Conservation (phyloP, 2,888 invertebrate genomes). For the Chaetogeoica ovagalla region DNA sequence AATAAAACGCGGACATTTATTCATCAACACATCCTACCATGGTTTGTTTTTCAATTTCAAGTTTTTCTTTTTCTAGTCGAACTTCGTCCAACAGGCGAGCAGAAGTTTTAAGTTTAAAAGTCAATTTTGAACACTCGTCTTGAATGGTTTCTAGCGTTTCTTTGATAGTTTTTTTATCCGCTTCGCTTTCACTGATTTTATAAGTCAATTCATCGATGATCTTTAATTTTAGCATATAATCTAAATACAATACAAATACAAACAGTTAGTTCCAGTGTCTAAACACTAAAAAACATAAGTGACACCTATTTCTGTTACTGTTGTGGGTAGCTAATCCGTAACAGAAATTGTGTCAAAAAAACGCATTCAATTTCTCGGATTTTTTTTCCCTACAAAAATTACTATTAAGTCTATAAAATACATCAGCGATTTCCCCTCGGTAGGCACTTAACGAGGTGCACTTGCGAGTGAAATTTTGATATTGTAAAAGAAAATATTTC, state of each 20-base stretch:
- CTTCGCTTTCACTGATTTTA: constrained; percentile 25
- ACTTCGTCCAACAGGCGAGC: constrained; percentile 45
- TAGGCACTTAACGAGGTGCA: no score
- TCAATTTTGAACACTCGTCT: constrained; percentile 37
- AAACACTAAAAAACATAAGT: background rate
- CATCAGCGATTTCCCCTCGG: no score
- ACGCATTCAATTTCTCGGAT: no score
- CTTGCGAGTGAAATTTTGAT: no score
- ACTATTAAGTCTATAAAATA: no score
- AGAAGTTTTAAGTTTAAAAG: constrained; percentile 41
- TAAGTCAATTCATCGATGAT: constrained; percentile 23
- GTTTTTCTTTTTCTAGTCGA: constrained; percentile 25
- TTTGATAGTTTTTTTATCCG: constrained; percentile 32
- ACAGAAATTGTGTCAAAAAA: no score
- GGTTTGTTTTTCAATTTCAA: constrained; percentile 28
- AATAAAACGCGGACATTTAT: background rate
- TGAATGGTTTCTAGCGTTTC: constrained; percentile 10
- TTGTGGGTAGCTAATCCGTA: no score
- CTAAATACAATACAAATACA: background rate
- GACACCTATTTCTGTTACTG: no score
- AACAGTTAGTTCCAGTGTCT: background rate
- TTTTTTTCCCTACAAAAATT: no score
- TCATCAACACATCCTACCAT: constrained; percentile 8
- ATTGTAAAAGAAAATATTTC: no score
- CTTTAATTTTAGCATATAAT: constrained; percentile 41